Base-by-base conservation (phyloP, 2,797 vertebrate genomes). In the Syncerus caffer region DNA sequence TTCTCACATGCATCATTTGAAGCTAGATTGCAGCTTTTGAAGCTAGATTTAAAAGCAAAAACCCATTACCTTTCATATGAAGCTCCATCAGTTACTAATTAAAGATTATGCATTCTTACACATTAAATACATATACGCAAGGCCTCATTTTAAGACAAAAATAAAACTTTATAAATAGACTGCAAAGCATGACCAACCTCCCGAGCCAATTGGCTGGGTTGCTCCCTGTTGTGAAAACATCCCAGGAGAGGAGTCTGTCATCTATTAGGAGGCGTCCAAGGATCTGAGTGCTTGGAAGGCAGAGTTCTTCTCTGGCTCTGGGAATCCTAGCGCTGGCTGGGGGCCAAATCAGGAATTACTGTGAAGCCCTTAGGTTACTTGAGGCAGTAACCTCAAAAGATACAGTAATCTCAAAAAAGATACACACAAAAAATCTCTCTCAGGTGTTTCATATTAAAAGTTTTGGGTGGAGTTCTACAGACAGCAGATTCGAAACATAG, bases 21-120 rank as follows among this genome's bases (percentile, higher is more conserved):
- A 93, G 95, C 83, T 93, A 84, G 76, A 97, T 64, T 85, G n/a
- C 17, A 34, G 58, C 95, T 90, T 82, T 53, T 86, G 89, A 96
- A 93, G 95, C 83, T 95, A 84, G 67, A 97, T 88, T 85, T 90
- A 86, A 96, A 97, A 87, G 38, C 87, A 96, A 89, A 92, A 89
- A 47, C 29, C 45, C 82, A 85, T 95, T 85, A 86, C n/a, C 34
- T 25, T 90, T 85, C 55, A 64, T 55, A 67, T 27, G 21, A 88
- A 34, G 53, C 60, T 86, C 93, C 80, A 71, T 78, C 14, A 83
- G 51, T 78, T 79, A 62, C 78, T 96, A 95, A 92, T 93, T 84
- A 97, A 93, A 79, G 34, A n/a, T 23, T 93, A 74, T 13, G 7
- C 27, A 82, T 88, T 62, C n/a, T 92, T 83, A 96, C 6, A 92